Percentiles rank a stretch among this genome's conserved stretches.
Evolutionary conservation across 2,113 vertebrate species (phyloP).

Genomic region (Anser brachyrhynchus): DNA sequence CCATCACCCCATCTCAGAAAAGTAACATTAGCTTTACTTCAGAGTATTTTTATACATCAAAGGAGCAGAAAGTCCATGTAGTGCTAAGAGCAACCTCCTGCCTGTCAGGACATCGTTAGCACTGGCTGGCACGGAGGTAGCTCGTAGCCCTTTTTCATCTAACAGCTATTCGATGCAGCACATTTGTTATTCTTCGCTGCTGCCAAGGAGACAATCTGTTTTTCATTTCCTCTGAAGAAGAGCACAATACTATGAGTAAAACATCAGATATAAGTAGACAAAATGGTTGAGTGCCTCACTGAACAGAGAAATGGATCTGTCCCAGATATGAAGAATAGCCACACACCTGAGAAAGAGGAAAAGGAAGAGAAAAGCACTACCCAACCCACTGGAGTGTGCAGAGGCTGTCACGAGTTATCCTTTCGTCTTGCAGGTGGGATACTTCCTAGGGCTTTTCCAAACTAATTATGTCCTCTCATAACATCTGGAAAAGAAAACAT

Average conservation of each 20-base stretch:
- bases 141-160: slow-evolving; percentile 64
- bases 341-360: neutral
- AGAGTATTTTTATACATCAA: slow-evolving; percentile 25
- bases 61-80: slow-evolving; percentile 12
- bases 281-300: slow-evolving; percentile 56
- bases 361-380: neutral
- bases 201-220: slow-evolving; percentile 76
- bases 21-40: slow-evolving; percentile 18
- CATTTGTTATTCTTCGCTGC: slow-evolving; percentile 71
- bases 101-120: slow-evolving; percentile 50
- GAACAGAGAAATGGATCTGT: slow-evolving; percentile 32
- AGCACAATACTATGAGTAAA: slow-evolving; percentile 69
- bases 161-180: slow-evolving; percentile 44
- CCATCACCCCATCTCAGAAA: neutral
- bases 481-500: neutral
- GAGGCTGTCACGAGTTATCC: neutral
- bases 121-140: neutral
- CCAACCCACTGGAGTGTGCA: neutral
- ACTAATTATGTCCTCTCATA: neutral
- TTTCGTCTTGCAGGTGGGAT: neutral
- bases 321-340: neutral
- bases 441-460: neutral
- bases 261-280: slow-evolving; percentile 70
- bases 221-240: slow-evolving; percentile 76
- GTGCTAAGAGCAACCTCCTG: slow-evolving; percentile 15